These are phyloP conservation scores for Leucopsar rothschildi DNA, from an alignment of 2,113 vertebrate species.

Conservation along the genomic window DNA sequence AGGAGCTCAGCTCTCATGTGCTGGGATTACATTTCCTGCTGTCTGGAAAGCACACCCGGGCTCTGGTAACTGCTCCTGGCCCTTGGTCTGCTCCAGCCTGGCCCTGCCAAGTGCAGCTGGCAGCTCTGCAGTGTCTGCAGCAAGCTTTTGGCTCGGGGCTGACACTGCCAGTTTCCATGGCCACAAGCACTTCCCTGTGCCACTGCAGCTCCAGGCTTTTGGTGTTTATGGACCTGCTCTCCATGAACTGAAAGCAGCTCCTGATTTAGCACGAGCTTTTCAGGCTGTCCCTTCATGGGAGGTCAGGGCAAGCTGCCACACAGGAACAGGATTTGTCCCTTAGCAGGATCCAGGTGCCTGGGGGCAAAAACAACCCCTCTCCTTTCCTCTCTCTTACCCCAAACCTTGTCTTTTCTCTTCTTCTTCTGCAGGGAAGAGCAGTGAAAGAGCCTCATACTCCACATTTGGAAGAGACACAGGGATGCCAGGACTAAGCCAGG, in stretches of 20 bases:
- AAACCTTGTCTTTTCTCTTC: neutral
- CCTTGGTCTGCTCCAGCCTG: neutral
- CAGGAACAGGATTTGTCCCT: fast-evolving
- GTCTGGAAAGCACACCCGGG: fast-evolving
- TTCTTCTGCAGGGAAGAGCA: constrained; percentile 79
- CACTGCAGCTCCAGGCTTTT: neutral
- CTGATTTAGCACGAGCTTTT: neutral
- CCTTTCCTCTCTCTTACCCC: neutral
- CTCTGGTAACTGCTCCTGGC: neutral
- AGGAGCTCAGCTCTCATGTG: neutral
- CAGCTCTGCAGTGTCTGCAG: neutral
- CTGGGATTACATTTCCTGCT: neutral
- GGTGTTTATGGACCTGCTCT: neutral
- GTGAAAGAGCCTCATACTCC: constrained; percentile 83
- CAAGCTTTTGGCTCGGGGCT: neutral
- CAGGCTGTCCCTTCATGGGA: neutral
- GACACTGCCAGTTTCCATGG: neutral
- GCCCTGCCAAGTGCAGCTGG: neutral
- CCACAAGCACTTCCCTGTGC: neutral
- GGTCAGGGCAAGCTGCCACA: neutral
- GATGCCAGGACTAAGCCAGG: constrained; percentile 74
- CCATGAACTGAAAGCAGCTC: neutral
- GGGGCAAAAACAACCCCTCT: too few relatives aligned
- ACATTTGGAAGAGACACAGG: constrained; percentile 85
- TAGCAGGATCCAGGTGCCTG: fast-evolving